A percentile compares a stretch with the other conserved stretches of the same genome.
Evolutionary conservation across 2,797 vertebrate species (phyloP).

Genomic region (Kryptopterus vitreolus): DNA sequence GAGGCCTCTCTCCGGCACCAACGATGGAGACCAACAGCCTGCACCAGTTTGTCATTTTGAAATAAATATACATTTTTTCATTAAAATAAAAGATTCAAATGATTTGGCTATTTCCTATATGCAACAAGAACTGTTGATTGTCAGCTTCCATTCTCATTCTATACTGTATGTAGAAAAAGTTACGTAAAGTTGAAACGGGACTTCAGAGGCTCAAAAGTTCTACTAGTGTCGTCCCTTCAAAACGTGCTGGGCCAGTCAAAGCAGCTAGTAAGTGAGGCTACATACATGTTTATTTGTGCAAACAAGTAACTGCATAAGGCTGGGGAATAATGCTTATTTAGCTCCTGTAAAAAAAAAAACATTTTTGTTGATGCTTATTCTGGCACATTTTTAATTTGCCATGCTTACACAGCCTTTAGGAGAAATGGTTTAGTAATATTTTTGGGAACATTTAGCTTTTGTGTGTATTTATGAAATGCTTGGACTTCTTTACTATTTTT

Average conservation of each 20-base stretch:
- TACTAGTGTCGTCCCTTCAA: conserved; percentile 59
- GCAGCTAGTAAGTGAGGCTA: conserved; percentile 60
- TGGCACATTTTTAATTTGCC: too few relatives aligned
- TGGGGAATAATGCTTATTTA: too few relatives aligned
- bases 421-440: neutral
- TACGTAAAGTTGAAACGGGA: conserved; percentile 61
- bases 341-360: too few relatives aligned
- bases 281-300: too few relatives aligned
- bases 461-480: too few relatives aligned
- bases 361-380: too few relatives aligned
- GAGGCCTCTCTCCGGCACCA: conserved; percentile 58
- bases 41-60: conserved; percentile 61
- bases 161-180: conserved; percentile 62
- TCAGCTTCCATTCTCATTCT: conserved; percentile 8
- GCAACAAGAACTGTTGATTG: neutral
- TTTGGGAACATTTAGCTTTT: too few relatives aligned
- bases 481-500: too few relatives aligned
- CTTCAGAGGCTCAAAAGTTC: conserved; percentile 58
- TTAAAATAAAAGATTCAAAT: neutral
- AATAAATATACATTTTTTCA: too few relatives aligned
- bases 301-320: too few relatives aligned
- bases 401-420: neutral
- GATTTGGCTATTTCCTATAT: neutral
- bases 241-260: conserved; percentile 49
- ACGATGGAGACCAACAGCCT: conserved; percentile 64